Conservation (phyloP, 2,888 invertebrate species). For the Tiphia femorata region DNA sequence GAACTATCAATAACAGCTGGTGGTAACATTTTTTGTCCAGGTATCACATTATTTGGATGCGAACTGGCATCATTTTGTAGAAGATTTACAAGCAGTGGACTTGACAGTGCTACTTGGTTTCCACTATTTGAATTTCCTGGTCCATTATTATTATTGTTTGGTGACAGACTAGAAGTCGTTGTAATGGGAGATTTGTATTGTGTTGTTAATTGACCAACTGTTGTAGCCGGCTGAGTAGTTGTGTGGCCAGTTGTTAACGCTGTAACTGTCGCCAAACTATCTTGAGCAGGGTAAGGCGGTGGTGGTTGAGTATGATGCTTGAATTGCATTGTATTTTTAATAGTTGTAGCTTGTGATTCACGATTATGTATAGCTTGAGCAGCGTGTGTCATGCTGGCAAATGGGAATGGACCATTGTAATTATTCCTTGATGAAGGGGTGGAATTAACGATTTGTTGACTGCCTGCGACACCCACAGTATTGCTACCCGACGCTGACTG, state of each 20-base stretch:
- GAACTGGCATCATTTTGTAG: conserved; percentile 84
- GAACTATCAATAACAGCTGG: conserved; percentile 59
- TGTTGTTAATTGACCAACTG: conserved; percentile 57
- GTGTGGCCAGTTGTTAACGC: conserved; percentile 58
- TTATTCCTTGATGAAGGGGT: conserved; percentile 65
- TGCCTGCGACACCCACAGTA: conserved; percentile 48
- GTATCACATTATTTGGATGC: conserved; percentile 59
- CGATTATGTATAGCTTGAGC: conserved; percentile 86
- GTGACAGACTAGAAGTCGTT: conserved; percentile 61
- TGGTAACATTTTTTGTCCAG: conserved; percentile 63
- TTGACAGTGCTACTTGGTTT: conserved; percentile 81
- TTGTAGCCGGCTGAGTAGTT: conserved; percentile 54
- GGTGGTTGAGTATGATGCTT: conserved; percentile 67
- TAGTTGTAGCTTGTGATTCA: conserved; percentile 66
- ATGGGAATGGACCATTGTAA: conserved; percentile 81
- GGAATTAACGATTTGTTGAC: conserved; percentile 62
- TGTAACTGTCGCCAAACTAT: conserved; percentile 62
- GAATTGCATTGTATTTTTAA: conserved; percentile 57
- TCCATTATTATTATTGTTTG: conserved; percentile 46
- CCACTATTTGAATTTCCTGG: conserved; percentile 54
- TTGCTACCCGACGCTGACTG: conserved; percentile 54
- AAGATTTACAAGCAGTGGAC: conserved; percentile 91
- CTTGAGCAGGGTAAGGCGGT: conserved; percentile 69
- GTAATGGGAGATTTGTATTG: conserved; percentile 58
- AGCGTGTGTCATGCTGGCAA: conserved; percentile 91